phyloP scores from a whole-genome alignment of 2,797 vertebrate genomes.

The Rhadinocentrus ornatus region DNA sequence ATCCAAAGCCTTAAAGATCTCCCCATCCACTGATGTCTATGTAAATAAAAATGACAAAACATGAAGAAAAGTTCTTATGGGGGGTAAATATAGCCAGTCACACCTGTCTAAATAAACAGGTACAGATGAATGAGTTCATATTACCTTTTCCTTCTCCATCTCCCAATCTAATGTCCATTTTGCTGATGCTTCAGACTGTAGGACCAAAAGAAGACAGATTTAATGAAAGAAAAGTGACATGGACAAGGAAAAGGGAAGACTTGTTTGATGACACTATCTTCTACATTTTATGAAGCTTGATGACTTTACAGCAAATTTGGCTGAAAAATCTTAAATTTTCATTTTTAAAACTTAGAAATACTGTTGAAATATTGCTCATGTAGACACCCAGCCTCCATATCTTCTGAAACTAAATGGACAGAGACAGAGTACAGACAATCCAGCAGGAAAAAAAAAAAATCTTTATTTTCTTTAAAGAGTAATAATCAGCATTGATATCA shows the following conservation, averaged over 20 bases:
- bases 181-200: constrained; percentile 37
- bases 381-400: constrained; percentile 4
- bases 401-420: constrained; percentile 22
- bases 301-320: constrained; percentile 10
- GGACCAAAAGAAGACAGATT: constrained; percentile 20
- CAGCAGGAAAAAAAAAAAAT: constrained; percentile 8
- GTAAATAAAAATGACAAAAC: background rate
- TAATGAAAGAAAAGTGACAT: constrained; percentile 29
- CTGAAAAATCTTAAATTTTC: constrained; percentile 23
- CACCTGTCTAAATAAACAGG: constrained; percentile 10
- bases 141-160: constrained; percentile 11
- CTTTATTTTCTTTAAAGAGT: constrained; percentile 38
- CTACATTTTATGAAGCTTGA: constrained; percentile 21
- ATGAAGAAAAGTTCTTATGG: background rate
- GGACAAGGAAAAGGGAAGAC: constrained; percentile 1
- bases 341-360: constrained; percentile 25
- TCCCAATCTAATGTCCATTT: constrained; percentile 17
- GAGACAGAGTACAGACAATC: constrained; percentile 18
- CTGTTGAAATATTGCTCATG: background rate
- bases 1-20: constrained; percentile 37
- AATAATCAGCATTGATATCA: constrained; percentile 33
- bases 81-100: background rate
- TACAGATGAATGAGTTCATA: constrained; percentile 13
- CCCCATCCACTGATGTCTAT: constrained; percentile 27
- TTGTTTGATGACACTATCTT: constrained; percentile 12